phyloP scores from a whole-genome alignment of 2,797 vertebrate species.

The Zalophus californianus region DNA sequence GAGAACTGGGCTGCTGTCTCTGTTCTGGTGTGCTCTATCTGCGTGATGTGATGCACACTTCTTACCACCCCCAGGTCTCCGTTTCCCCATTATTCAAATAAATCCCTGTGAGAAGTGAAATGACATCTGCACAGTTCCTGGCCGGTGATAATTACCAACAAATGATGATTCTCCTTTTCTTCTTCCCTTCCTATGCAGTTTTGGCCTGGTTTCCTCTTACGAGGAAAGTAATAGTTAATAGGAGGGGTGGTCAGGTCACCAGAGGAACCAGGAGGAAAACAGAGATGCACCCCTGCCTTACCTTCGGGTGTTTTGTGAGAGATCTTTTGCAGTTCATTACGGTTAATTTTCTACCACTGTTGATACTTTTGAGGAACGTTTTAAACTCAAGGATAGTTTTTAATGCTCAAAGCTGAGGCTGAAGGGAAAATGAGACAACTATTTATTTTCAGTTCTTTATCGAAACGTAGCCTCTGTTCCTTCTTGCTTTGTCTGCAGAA shows the following conservation, averaged over 20 bases:
- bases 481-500: constrained; percentile 59
- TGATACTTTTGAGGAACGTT: not conserved
- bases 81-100: not conserved
- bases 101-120: constrained; percentile 1
- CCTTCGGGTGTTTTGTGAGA: not conserved
- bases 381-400: not conserved
- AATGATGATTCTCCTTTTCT: not conserved
- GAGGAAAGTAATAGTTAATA: not conserved
- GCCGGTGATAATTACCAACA: not conserved
- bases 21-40: not conserved
- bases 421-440: constrained; percentile 33
- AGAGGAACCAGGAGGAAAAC: not conserved
- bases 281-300: not conserved
- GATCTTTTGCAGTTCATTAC: not conserved
- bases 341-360: not conserved
- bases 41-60: not conserved
- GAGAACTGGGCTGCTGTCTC: not conserved
- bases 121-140: not conserved
- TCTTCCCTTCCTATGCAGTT: not conserved
- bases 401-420: not conserved
- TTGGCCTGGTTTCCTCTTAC: not conserved
- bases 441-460: constrained; percentile 6
- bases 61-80: not conserved
- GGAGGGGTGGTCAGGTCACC: not conserved
- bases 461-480: not conserved